Evolutionary conservation across 2,113 vertebrate species (phyloP), one percentile per base, ranked within the genome.

Genomic region (Eurystomus gularis): DNA sequence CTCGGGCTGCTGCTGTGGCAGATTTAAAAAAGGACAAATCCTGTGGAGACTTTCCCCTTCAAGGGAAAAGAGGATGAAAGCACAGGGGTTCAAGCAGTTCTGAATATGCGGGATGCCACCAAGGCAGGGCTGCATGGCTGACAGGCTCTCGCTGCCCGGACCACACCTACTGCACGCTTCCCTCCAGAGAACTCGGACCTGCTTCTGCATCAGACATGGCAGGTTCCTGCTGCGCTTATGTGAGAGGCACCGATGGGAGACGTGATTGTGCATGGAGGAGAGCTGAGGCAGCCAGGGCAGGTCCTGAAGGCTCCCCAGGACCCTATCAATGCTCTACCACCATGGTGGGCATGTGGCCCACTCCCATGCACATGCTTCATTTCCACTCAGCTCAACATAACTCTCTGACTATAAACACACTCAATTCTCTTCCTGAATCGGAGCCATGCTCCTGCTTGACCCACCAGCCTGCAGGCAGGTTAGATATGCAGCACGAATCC

Each of bases 11-110:
- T 82, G 48, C 62, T 87, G 55, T 1, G 5, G 28, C 35, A 39
- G 62, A 58, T 71, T 92, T 75, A 17, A 84, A 79, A 91, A n/a
- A 70, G 35, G 64, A 90, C 60, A 92, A 94, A 92, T 80, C 72
- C 90, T 35, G 3, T 6, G 1, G 68, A 90, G 68, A 83, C 88
- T 62, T 73, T 77, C 35, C 51, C 66, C 66, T 85, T 65, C 79
- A 94, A 86, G 82, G 54, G 44, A 90, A 81, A 86, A 3, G 23
- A 66, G 42, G 72, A 77, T 86, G 64, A 75, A 83, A 88, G 62
- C 75, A 44, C 0, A 1, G 35, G 40, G 28, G 25, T 31, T 77
- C 40, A 26, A 44, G 54, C 35, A 49, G 46, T 9, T 37, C 39
- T 0, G 0, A 69, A 6, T 6, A 44, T 4, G n/a, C 62, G n/a